Conservation (phyloP, 2,888 invertebrate genomes). For the Lithophane semibrunnea region DNA sequence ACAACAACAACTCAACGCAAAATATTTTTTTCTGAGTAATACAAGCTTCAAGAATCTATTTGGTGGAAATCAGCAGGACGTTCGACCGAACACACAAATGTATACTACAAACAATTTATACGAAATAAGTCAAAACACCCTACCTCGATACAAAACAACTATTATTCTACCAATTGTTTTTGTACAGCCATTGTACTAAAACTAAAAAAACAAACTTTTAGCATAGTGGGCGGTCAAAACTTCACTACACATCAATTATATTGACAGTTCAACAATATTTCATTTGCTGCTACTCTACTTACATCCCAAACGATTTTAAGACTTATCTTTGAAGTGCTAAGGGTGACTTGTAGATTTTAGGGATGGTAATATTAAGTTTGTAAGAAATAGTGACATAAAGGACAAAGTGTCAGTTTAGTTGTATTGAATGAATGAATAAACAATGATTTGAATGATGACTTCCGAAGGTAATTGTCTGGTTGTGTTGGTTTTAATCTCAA, state of each 20-base stretch:
- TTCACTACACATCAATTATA: conserved; percentile 64
- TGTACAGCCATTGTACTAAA: conserved; percentile 49
- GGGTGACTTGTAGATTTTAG: background rate
- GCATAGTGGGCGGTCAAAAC: conserved; percentile 64
- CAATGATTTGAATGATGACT: conserved; percentile 56
- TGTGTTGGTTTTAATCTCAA: conserved; percentile 53
- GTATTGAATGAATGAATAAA: conserved; percentile 43
- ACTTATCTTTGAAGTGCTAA: background rate
- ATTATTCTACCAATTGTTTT: conserved; percentile 49
- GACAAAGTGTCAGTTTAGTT: conserved; percentile 56
- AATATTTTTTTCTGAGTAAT: background rate
- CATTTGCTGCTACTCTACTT: conserved; percentile 3
- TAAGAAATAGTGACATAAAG: conserved; percentile 26
- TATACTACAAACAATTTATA: conserved; percentile 17
- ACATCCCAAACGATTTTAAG: conserved; percentile 23
- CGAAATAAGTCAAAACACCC: conserved; percentile 34
- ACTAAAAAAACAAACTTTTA: conserved; percentile 42
- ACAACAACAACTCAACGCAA: background rate
- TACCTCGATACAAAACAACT: conserved; percentile 23
- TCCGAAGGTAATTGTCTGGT: conserved; percentile 44
- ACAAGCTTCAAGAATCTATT: background rate
- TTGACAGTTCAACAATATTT: conserved; percentile 53
- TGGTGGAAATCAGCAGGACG: conserved; percentile 13
- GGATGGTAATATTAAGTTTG: conserved; percentile 14
- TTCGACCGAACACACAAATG: background rate